These are phyloP conservation scores for Theonella swinhoei DNA, from an alignment of 37 sponge, comb jelly and placozoan genomes.

Conservation along the genomic window DNA sequence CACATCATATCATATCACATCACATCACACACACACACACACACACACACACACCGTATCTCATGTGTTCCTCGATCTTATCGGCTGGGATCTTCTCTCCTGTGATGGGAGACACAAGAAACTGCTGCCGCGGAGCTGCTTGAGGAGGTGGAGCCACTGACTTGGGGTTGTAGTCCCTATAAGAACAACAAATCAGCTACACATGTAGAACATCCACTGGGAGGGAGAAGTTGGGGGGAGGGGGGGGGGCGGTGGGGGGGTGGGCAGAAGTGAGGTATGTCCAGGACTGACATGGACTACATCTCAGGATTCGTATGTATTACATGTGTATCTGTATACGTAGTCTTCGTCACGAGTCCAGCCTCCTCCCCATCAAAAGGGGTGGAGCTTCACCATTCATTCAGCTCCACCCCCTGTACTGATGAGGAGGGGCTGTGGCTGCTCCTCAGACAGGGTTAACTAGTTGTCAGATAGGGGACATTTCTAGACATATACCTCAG, in stretches of 20 bases:
- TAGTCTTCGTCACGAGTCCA: no score
- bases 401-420: no score
- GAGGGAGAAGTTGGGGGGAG: conserved; percentile 11
- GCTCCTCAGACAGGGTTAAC: no score
- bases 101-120: conserved; percentile 92
- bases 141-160: not conserved
- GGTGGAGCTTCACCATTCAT: no score
- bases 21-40: not conserved
- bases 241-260: conserved; percentile 14
- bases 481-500: no score
- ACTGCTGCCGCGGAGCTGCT: conserved; percentile 32
- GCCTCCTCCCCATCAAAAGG: no score
- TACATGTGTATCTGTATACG: no score
- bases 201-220: not conserved
- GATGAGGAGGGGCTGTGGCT: no score
- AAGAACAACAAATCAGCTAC: not conserved
- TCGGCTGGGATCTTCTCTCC: conserved; percentile 91
- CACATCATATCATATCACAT: not conserved
- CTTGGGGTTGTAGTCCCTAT: conserved; percentile 94
- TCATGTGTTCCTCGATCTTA: conserved; percentile 91
- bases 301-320: no score
- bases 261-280: not conserved
- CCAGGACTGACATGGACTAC: not conserved
- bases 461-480: no score
- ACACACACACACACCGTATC: conserved; percentile 63